phyloP scores from a whole-genome alignment of 2,113 vertebrate species.

The Gymnarchus niloticus region DNA sequence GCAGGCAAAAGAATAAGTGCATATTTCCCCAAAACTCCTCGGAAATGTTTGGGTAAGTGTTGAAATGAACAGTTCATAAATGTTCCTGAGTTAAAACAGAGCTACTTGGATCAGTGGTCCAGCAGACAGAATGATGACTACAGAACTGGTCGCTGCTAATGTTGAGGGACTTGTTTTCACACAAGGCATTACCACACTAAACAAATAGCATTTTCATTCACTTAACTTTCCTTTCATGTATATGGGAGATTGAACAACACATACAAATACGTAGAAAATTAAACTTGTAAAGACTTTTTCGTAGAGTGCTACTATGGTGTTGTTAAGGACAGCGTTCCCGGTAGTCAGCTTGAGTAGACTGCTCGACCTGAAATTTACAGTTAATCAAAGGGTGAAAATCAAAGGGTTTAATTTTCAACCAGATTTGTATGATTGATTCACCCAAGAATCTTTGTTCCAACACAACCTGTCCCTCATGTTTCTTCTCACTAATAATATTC shows the following conservation, averaged over 20 bases:
- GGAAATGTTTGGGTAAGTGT: neutral
- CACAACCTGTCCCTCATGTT: neutral
- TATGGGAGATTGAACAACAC: neutral
- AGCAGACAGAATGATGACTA: neutral
- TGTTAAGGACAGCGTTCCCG: neutral
- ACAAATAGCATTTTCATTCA: neutral
- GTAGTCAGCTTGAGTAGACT: neutral
- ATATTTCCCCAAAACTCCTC: neutral
- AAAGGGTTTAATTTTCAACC: neutral
- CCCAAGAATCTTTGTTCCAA: no score
- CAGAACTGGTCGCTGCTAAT: no score
- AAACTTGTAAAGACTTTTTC: neutral
- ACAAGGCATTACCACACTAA: no score
- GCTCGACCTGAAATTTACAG: neutral
- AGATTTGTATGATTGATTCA: neutral
- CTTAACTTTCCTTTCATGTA: neutral
- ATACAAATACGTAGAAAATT: neutral
- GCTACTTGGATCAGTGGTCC: neutral
- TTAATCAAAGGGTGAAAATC: neutral
- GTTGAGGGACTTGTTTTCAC: no score
- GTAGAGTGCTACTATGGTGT: neutral
- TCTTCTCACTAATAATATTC: neutral
- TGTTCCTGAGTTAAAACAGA: neutral
- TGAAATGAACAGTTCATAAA: neutral
- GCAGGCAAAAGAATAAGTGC: neutral